Evolutionary conservation across 1,140 invertebrate genomes (phyloP).

Genomic region (Maconellicoccus hirsutus): DNA sequence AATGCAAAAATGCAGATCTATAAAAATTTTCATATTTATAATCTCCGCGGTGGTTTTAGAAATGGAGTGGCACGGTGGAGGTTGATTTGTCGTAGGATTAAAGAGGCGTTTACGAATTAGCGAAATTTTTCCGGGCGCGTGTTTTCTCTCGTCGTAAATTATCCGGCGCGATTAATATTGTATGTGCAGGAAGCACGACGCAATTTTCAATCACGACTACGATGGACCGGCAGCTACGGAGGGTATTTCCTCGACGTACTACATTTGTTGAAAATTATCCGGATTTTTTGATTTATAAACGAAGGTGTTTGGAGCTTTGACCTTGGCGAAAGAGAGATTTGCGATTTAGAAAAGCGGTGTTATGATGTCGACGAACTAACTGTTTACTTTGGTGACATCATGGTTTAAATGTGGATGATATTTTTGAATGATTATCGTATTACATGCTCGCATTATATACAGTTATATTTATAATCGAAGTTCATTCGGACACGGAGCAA

Average conservation of each 20-base stretch:
- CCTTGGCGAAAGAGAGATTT: background rate
- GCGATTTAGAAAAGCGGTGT: background rate
- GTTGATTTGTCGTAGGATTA: background rate
- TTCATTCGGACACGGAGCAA: background rate
- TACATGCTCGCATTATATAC: background rate
- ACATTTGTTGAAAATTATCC: too few species aligned
- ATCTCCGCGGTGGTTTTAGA: background rate
- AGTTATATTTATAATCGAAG: background rate
- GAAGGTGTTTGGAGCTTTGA: background rate
- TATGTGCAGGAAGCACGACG: background rate
- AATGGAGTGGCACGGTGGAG: background rate
- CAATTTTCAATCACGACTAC: too few species aligned
- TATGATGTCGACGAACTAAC: background rate
- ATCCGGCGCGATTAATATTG: too few species aligned
- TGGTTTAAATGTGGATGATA: conserved; percentile 2
- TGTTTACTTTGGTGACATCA: background rate
- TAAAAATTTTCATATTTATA: conserved; percentile 1
- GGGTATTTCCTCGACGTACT: background rate
- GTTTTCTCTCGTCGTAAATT: too few species aligned
- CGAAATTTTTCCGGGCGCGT: too few species aligned
- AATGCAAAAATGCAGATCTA: conserved; percentile 9
- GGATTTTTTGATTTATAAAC: background rate
- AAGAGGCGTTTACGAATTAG: background rate
- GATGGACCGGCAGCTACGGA: background rate
- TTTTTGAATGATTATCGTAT: background rate